phyloP scores from a whole-genome alignment of 2,888 invertebrate species.

The Acronicta leporina region DNA sequence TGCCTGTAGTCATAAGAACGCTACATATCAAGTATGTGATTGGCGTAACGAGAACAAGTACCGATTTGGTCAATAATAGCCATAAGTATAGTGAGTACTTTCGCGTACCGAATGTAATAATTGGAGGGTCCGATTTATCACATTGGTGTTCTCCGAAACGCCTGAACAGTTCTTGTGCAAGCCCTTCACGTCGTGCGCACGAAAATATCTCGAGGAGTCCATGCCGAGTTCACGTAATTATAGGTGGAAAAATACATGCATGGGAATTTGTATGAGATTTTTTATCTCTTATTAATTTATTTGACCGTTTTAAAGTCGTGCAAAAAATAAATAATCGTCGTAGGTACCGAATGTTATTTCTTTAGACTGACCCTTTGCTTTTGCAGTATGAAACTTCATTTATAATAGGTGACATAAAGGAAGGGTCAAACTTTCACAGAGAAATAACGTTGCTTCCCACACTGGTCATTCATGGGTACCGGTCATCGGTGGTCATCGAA shows the following conservation, averaged over 20 bases:
- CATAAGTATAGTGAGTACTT: slow-evolving; percentile 85
- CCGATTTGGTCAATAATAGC: slow-evolving; percentile 87
- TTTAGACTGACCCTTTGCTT: slow-evolving; percentile 74
- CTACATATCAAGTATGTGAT: slow-evolving; percentile 70
- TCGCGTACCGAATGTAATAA: slow-evolving; percentile 87
- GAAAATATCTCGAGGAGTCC: slow-evolving; percentile 84
- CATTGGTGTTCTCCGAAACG: slow-evolving; percentile 86
- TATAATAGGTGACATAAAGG: slow-evolving; percentile 71
- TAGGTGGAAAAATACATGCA: slow-evolving; percentile 85
- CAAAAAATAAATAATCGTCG: slow-evolving; percentile 79
- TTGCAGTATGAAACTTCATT: slow-evolving; percentile 71
- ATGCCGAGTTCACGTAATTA: slow-evolving; percentile 84
- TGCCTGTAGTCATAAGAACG: slow-evolving; percentile 22
- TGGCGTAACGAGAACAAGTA: slow-evolving; percentile 85
- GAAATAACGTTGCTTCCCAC: slow-evolving; percentile 80
- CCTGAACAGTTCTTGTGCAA: slow-evolving; percentile 86
- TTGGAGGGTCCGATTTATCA: slow-evolving; percentile 88
- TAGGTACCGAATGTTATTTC: slow-evolving; percentile 66
- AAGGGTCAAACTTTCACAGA: slow-evolving; percentile 81
- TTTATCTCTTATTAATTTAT: slow-evolving; percentile 75
- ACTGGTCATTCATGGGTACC: slow-evolving; percentile 84
- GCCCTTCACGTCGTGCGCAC: slow-evolving; percentile 86
- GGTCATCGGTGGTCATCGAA: slow-evolving; percentile 86
- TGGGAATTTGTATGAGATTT: slow-evolving; percentile 78
- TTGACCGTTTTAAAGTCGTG: slow-evolving; percentile 75